These are phyloP conservation scores for Pyxicephalus adspersus DNA, from an alignment of 2,113 vertebrate genomes.

Conservation along the genomic window DNA sequence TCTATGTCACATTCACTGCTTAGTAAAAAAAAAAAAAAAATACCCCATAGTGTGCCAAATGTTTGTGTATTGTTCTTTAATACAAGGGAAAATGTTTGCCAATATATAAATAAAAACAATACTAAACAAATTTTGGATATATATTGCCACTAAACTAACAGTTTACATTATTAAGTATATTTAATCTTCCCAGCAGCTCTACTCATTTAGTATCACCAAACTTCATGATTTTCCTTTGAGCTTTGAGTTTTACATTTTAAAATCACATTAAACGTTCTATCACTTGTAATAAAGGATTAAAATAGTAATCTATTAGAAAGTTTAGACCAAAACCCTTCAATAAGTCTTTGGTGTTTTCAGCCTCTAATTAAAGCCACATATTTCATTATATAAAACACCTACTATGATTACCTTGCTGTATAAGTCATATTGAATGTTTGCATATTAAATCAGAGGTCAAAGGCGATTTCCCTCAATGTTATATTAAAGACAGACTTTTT, in stretches of 20 bases:
- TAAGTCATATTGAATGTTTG: constrained; percentile 30
- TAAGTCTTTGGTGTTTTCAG: background rate
- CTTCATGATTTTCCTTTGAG: constrained; percentile 3
- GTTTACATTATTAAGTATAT: background rate
- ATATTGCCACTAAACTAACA: background rate
- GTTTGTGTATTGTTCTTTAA: too few relatives aligned
- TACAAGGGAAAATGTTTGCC: too few relatives aligned
- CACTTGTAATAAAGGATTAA: constrained; percentile 10
- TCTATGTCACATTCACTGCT: too few relatives aligned
- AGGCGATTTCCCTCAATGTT: constrained; percentile 22
- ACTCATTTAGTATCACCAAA: background rate
- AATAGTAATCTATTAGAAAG: constrained; percentile 24
- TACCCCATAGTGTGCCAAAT: too few relatives aligned
- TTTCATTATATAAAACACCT: constrained; percentile 34
- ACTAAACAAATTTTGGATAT: background rate
- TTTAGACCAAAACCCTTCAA: background rate
- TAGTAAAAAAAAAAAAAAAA: too few relatives aligned
- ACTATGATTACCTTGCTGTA: constrained; percentile 35
- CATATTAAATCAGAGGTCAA: constrained; percentile 33
- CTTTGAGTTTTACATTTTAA: constrained; percentile 5
- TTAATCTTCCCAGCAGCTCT: background rate
- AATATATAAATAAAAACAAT: too few relatives aligned
- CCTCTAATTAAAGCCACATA: constrained; percentile 34
- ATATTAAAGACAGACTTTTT: constrained; percentile 46
- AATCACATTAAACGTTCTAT: constrained; percentile 19